These are phyloP conservation scores for Styela clava DNA, from an alignment of 23 tunicate species.

Conservation along the genomic window DNA sequence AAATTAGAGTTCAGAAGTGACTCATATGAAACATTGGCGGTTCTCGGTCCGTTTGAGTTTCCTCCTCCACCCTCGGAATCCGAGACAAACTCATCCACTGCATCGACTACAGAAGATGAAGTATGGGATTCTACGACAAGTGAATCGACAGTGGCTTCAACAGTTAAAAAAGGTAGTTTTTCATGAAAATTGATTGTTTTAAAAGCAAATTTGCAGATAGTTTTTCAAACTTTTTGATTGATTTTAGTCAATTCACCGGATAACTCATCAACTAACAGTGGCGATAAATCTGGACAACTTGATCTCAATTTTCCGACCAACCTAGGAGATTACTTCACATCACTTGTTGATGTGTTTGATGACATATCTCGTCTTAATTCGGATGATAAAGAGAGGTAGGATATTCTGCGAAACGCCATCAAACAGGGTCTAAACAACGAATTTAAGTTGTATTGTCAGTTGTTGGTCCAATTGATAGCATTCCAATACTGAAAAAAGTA, in stretches of 20 bases:
- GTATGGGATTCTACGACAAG: neutral
- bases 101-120: slow-evolving; percentile 23
- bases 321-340: slow-evolving; percentile 8
- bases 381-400: slow-evolving; percentile 1
- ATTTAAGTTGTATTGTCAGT: too few species aligned
- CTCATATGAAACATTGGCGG: neutral
- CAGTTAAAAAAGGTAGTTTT: slow-evolving; percentile 3
- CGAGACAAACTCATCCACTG: neutral
- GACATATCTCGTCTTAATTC: slow-evolving; percentile 17
- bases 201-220: neutral
- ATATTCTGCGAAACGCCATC: too few species aligned
- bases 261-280: neutral
- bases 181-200: neutral
- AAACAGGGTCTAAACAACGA: too few species aligned
- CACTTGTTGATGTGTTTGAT: slow-evolving; percentile 16
- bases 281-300: neutral
- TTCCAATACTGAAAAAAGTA: too few species aligned
- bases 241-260: slow-evolving; percentile 1
- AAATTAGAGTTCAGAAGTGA: neutral
- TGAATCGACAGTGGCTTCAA: neutral
- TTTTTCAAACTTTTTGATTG: neutral
- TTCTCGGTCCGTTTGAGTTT: slow-evolving; percentile 16
- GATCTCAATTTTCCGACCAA: slow-evolving; percentile 33
- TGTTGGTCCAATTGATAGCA: too few species aligned
- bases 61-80: neutral